phyloP scores from a whole-genome alignment of 2,888 invertebrate species.

The Archaeoteleia sp. region DNA sequence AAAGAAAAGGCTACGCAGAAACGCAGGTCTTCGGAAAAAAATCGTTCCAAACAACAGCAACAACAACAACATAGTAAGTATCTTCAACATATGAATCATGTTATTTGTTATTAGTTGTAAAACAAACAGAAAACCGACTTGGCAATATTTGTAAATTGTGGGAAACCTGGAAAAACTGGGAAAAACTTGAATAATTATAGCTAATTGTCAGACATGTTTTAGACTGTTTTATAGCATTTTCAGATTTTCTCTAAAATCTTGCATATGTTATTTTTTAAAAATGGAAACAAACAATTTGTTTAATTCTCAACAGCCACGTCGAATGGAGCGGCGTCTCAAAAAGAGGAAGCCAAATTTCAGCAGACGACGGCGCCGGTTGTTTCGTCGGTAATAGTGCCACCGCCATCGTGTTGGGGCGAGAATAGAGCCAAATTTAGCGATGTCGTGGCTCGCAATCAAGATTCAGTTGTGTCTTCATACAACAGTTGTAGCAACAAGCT shows the following conservation, averaged over 20 bases:
- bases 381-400: conserved; percentile 65
- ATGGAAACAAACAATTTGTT: too few relatives aligned
- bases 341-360: conserved; percentile 56
- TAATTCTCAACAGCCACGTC: conserved; percentile 51
- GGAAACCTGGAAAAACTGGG: too few relatives aligned
- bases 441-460: conserved; percentile 78
- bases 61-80: conserved; percentile 24
- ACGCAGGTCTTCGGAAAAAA: conserved; percentile 65
- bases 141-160: too few relatives aligned
- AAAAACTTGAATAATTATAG: too few relatives aligned
- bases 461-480: conserved; percentile 60
- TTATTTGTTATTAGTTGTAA: conserved; percentile 5
- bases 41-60: conserved; percentile 58
- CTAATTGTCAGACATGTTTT: too few relatives aligned
- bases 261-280: too few relatives aligned
- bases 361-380: conserved; percentile 45
- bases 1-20: conserved; percentile 70
- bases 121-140: too few relatives aligned
- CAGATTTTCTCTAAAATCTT: too few relatives aligned
- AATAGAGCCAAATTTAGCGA: conserved; percentile 79
- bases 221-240: too few relatives aligned
- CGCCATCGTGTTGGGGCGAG: conserved; percentile 76
- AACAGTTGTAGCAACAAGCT: conserved; percentile 57
- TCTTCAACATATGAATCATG: conserved; percentile 6
- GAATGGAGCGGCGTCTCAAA: conserved; percentile 54